Base-by-base conservation (phyloP, 2,888 invertebrate species). In the Noctua pronuba region DNA sequence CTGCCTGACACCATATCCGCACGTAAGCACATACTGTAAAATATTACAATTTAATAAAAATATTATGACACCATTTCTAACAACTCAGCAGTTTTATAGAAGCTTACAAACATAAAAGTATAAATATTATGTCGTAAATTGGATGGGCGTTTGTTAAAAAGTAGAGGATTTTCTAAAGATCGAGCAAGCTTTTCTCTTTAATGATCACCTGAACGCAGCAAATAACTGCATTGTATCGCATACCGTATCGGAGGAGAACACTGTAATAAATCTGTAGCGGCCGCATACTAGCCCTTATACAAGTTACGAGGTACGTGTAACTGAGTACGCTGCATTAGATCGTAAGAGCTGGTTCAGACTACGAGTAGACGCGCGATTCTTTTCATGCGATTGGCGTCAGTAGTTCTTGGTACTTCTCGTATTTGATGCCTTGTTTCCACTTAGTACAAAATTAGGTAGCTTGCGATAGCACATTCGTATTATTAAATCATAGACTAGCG, bases 271-370 rank as follows among this genome's bases (percentile, higher is more conserved):
- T 82, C 71, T 71, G 67, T 46, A 38, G 68, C 52, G 55, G 65
- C 75, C 72, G 74, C 81, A 46, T 44, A 52, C 82, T 66, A 62
- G 85, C 64, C 78, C 65, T 55, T 18, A 24, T 28, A 78, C 85
- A 68, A 73, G 70, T 75, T 84, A 79, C 85, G 70, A 75, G n/a
- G 64, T 55, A 70, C 83, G 80, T 66, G 55, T 67, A 60, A 65
- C 78, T 75, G 44, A 38, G 38, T n/a, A 66, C 55, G 69, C 65
- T 38, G 60, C 80, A 38, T 71, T 64, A 41, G 35, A 66, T n/a
- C n/a, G 67, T 73, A 73, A 65, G 52, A n/a, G 66, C 60, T 55
- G 18, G 64, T 28, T 68, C 82, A 85, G 35, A 82, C 52, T 62
- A 71, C 21, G 6, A 28, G 24, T 44, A 28, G 13, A 38, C 46